A percentile compares a stretch with the other conserved stretches of the same genome.
phyloP scores from a whole-genome alignment of 2,113 vertebrate genomes.

The Edolisoma coerulescens region DNA sequence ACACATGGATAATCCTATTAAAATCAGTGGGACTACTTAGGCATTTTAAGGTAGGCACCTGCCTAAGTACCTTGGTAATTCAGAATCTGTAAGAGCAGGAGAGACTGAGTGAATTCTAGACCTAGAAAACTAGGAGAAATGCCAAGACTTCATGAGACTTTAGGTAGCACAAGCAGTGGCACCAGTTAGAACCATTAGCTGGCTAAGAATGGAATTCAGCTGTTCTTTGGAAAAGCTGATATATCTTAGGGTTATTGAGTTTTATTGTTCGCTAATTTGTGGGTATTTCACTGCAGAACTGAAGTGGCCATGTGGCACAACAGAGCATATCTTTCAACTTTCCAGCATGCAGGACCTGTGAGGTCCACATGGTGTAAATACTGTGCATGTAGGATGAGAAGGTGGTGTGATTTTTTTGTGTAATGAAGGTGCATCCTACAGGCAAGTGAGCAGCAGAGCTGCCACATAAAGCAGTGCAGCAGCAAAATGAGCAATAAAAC shows the following conservation, averaged over 20 bases:
- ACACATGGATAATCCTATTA: not conserved
- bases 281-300: not conserved
- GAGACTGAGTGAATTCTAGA: constrained; percentile 12
- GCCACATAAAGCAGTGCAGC: not conserved
- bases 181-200: constrained; percentile 18
- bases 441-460: not conserved
- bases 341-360: not conserved
- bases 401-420: not conserved
- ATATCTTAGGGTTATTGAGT: not conserved
- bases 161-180: not conserved
- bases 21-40: not conserved
- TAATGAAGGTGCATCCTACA: not conserved
- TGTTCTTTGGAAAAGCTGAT: constrained; percentile 31
- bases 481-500: not conserved
- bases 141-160: not conserved
- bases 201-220: constrained; percentile 34
- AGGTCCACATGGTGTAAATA: not conserved
- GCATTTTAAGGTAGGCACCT: constrained; percentile 17
- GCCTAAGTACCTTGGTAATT: constrained; percentile 13
- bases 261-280: not conserved
- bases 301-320: not conserved
- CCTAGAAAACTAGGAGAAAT: not conserved
- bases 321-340: not conserved
- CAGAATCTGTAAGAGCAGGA: not conserved
- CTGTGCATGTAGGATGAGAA: not conserved